Base-by-base conservation (phyloP, 2,113 vertebrate species). In the Plotosus lineatus region DNA sequence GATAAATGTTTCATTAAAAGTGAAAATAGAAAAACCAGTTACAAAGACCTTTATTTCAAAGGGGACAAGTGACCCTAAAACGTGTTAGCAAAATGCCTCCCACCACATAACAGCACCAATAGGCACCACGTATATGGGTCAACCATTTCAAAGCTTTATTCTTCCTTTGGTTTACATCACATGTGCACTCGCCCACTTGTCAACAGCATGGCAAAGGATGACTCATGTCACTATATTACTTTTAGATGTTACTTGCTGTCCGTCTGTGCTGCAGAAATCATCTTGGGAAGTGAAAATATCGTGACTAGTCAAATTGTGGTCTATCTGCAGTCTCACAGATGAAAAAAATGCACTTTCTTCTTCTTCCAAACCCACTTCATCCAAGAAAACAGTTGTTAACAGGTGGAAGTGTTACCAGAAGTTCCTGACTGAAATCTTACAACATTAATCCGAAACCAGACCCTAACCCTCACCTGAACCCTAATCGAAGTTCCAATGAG, bases 211-310 rank as follows among this genome's bases (percentile, higher is more conserved):
- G 17, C 36, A 6, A 51, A 51, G 17, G 28, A 73, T 73, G 69
- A 73, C 46, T 73, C 69, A 73, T 51, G 21, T 51, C 21, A 23
- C 69, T 28, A 51, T 51, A 12, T 73, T 31, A 73, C 69, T 73
- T 73, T 51, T 19, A 36, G 4, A 73, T 6, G 33, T 21, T 51
- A 4, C 23, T 46, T 17, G 6, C 1, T 46, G 6, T 17, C 42
- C 46, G 28, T 50, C 28, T 51, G 44, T 26, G 44, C 28, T 48
- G 15, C 44, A 6, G 21, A 26, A 69, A 10, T 36, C 4, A 63
- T 38, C 33, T 48, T 48, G 8, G n/a, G 42, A 48, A 31, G 68
- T 71, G 23, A 48, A 71, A 71, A 40, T 40, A 66, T 40, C 15
- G 28, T 31, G 23, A 71, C 17, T 28, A 28, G 42, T 31, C 8